These are phyloP conservation scores for Sarcoramphus papa DNA, from an alignment of 2,797 vertebrate species.

Conservation along the genomic window DNA sequence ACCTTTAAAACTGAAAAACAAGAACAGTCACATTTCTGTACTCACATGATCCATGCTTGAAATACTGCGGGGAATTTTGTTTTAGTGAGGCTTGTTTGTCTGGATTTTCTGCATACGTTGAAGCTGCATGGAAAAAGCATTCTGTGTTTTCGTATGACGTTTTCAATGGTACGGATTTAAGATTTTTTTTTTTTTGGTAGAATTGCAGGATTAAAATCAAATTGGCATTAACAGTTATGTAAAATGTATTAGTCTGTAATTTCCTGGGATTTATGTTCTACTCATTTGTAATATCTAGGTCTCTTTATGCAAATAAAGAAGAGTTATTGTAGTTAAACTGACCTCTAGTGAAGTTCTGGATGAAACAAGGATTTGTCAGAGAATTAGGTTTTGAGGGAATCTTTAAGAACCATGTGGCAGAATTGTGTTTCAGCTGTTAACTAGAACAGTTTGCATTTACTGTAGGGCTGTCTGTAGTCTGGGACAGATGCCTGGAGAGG, in stretches of 20 bases:
- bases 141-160: neutral
- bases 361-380: constrained; percentile 43
- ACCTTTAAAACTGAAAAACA: neutral
- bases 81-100: neutral
- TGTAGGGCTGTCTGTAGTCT: neutral
- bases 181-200: neutral
- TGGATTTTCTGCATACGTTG: neutral
- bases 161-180: neutral
- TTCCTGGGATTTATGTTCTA: constrained; percentile 71
- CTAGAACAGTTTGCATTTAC: neutral
- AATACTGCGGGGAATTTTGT: neutral
- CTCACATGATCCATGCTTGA: neutral
- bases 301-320: constrained; percentile 16
- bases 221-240: constrained; percentile 70
- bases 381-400: constrained; percentile 21
- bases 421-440: constrained; percentile 15
- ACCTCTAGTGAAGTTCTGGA: constrained; percentile 13
- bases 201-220: constrained; percentile 70
- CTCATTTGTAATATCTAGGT: constrained; percentile 18
- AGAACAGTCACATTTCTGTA: neutral
- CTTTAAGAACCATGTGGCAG: neutral
- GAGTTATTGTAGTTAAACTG: constrained; percentile 26
- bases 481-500: neutral
- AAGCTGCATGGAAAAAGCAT: neutral
- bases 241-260: constrained; percentile 75